phyloP scores from a whole-genome alignment of 2,113 vertebrate species.

The Potamarius usumacintae region DNA sequence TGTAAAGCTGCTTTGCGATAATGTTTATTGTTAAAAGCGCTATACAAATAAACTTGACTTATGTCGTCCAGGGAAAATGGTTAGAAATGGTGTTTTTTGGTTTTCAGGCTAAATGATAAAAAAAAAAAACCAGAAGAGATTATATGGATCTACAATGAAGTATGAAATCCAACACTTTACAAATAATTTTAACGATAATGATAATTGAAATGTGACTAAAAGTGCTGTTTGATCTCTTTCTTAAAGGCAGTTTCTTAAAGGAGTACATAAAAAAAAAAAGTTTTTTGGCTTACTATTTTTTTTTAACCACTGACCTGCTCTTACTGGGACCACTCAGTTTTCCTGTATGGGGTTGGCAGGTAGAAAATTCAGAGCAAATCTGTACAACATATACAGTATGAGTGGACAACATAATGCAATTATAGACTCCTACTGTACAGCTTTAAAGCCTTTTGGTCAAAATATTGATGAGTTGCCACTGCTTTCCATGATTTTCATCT shows the following conservation, averaged over 20 bases:
- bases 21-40: no score
- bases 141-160: not conserved
- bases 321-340: not conserved
- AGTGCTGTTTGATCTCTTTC: not conserved
- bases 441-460: not conserved
- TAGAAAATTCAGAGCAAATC: not conserved
- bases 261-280: no score
- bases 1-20: no score
- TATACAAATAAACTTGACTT: no score
- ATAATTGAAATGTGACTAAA: not conserved
- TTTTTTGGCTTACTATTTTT: no score
- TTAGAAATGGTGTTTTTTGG: not conserved
- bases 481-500: not conserved
- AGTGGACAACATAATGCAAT: not conserved
- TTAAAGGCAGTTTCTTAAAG: no score
- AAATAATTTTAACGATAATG: not conserved
- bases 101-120: not conserved
- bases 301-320: not conserved
- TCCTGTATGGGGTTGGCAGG: not conserved
- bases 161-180: not conserved
- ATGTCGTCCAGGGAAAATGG: not conserved
- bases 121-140: not conserved
- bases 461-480: not conserved
- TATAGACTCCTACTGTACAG: not conserved
- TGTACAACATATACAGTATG: not conserved